Evolutionary conservation across 2,888 invertebrate species (phyloP), one percentile per base, ranked within the genome.

Genomic region (Tachina grossa): DNA sequence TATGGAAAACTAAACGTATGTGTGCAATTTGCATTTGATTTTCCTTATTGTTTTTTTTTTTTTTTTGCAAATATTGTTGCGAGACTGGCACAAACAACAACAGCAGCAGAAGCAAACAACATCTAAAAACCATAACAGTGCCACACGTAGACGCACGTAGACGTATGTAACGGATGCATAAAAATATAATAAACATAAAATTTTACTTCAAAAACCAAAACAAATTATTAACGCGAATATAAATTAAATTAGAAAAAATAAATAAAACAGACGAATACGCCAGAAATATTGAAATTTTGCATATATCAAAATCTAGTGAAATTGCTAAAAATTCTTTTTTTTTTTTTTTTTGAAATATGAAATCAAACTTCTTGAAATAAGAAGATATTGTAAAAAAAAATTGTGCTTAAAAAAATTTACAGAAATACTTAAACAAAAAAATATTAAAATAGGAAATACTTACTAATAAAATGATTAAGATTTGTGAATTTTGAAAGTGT

Each of bases 71-170:
- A 80, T 74, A 74, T 83, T 66, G 79, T 79, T 79, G 71, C 49
- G 57, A 79, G 61, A 69, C 63, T 53, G 53, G 49, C 66, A 80
- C 78, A 79, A 77, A 76, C 61, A 74, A 78, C 79, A 81, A 59
- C 83, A 79, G 55, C 78, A 69, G 39, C 41, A 69, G 57, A 75
- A 80, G 49, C 68, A 63, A 81, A 78, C 79, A 87, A 83, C 83
- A 81, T 76, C 84, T 83, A 80, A 90, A 90, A 90, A 91, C 90
- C 91, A 91, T 90, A 91, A 91, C 91, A 90, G 91, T 91, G 90
- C 91, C 89, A 91, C 91, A 91, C 91, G 91, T 90, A 91, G 90
- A 90, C 90, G 91, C 90, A 91, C 90, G 91, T 89, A 91, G 89
- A 90, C 91, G 91, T 91, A 91, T 91, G 91, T 80, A 85, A 85